Evolutionary conservation across 2,797 vertebrate species (phyloP).

Genomic region (Nothura maculosa): DNA sequence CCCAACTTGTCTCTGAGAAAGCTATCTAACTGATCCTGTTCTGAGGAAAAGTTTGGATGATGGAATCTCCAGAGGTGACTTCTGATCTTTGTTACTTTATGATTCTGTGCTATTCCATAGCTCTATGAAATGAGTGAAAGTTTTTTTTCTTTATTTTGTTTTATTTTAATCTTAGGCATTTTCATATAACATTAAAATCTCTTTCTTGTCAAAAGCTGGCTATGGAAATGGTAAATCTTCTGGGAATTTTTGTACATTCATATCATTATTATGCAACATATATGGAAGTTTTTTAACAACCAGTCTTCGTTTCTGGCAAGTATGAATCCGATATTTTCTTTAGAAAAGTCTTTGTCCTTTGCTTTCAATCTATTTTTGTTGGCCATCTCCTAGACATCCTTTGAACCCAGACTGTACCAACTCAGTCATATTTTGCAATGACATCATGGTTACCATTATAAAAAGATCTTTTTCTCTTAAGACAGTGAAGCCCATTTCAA

Average conservation of each 20-base stretch:
- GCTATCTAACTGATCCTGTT: not conserved
- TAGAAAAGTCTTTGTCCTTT: not conserved
- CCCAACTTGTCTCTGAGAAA: not conserved
- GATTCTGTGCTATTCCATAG: not conserved
- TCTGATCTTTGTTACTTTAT: not conserved
- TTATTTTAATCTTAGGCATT: not conserved
- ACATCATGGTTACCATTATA: not conserved
- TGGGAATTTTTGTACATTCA: not conserved
- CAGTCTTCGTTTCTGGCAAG: not conserved
- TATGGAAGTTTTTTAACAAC: not conserved
- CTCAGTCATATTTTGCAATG: not conserved
- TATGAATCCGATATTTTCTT: not conserved
- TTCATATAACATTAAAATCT: not conserved
- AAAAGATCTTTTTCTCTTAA: not conserved
- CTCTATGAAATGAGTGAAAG: not conserved
- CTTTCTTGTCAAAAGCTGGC: not conserved
- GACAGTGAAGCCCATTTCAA: not conserved
- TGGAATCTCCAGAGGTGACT: not conserved
- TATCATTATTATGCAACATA: not conserved
- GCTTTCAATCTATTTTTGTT: not conserved
- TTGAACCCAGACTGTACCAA: not conserved
- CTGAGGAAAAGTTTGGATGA: not conserved
- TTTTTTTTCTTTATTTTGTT: rapidly evolving
- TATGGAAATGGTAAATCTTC: not conserved
- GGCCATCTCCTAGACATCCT: not conserved